Evolutionary conservation across 2,888 invertebrate genomes (phyloP), one percentile per base, ranked within the genome.

Genomic region (Eupithecia insigniata): DNA sequence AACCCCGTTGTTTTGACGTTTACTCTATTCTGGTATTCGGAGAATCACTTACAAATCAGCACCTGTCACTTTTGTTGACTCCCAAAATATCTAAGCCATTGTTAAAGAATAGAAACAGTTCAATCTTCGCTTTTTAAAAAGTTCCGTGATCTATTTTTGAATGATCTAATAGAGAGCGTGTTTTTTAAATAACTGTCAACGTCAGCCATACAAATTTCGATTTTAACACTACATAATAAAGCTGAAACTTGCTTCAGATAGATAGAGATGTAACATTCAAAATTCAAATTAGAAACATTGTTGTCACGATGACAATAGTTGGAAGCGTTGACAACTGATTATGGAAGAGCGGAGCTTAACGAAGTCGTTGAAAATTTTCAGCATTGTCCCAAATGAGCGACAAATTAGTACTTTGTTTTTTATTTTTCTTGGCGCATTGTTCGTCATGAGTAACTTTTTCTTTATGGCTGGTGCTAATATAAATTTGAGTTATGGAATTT

Each of bases 1-100:
- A 87, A 85, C 84, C 81, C 80, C 81, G 84, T 84, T 92, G 90
- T 92, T 91, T 90, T 91, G 92, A 92, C 91, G 87, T 83, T 75
- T 78, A 75, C 84, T 84, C 87, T 88, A 88, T 87, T 89, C 86
- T 85, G 89, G 90, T 87, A 92, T 91, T 86, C 87, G 71, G 71
- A 77, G 86, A 87, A 90, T 90, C 85, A 85, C 83, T 83, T 83
- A 90, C 89, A 90, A 91, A 91, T 92, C 92, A 91, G 85, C 92
- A 89, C 89, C 90, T 91, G 92, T 89, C 92, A 92, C 84, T 89
- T 88, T 82, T 77, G 86, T 88, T 88, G 89, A 87, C 87, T 82
- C 85, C 85, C 83, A 83, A 83, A 90, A 90, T 89, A 90, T 83
- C 83, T 76, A 76, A 77, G 83, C 89, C 84, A 92, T 92, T 92